Evolutionary conservation across 2,113 vertebrate species (phyloP).

Genomic region (Accipiter virgatus): DNA sequence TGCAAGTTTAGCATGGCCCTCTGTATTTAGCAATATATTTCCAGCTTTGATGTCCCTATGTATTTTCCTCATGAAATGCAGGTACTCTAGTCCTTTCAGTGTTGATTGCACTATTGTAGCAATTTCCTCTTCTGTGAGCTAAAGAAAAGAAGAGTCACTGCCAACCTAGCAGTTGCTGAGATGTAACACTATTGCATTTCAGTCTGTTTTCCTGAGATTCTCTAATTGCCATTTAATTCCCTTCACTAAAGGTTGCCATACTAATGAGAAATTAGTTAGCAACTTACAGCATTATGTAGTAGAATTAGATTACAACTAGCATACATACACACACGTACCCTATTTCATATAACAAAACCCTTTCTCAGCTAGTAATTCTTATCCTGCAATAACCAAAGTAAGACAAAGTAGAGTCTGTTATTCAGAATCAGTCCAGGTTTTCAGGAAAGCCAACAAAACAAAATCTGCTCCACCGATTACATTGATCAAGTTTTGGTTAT

Average conservation of each 20-base stretch:
- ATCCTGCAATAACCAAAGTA: neutral
- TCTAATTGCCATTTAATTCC: neutral
- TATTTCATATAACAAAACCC: neutral
- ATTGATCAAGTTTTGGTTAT: too few species aligned
- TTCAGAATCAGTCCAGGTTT: neutral
- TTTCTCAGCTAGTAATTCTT: neutral
- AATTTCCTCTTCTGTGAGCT: constrained; percentile 93
- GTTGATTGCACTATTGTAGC: constrained; percentile 88
- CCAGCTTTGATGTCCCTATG: constrained; percentile 96
- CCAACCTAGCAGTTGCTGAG: neutral
- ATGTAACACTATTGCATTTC: neutral
- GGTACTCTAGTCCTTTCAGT: constrained; percentile 90
- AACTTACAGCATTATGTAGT: neutral
- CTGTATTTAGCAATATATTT: constrained; percentile 91
- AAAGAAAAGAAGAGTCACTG: constrained; percentile 22
- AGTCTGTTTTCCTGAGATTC: neutral
- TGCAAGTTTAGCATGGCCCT: constrained; percentile 93
- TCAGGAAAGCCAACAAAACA: neutral
- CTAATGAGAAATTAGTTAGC: neutral
- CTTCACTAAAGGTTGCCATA: neutral
- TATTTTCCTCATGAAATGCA: constrained; percentile 99
- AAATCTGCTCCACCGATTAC: neutral
- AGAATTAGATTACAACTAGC: neutral
- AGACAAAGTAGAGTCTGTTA: neutral
- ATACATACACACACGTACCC: accelerated